A percentile compares a stretch with the other conserved stretches of the same genome.
These are phyloP conservation scores for Eretmochelys imbricata DNA, from an alignment of 2,113 vertebrate species.

Conservation along the genomic window DNA sequence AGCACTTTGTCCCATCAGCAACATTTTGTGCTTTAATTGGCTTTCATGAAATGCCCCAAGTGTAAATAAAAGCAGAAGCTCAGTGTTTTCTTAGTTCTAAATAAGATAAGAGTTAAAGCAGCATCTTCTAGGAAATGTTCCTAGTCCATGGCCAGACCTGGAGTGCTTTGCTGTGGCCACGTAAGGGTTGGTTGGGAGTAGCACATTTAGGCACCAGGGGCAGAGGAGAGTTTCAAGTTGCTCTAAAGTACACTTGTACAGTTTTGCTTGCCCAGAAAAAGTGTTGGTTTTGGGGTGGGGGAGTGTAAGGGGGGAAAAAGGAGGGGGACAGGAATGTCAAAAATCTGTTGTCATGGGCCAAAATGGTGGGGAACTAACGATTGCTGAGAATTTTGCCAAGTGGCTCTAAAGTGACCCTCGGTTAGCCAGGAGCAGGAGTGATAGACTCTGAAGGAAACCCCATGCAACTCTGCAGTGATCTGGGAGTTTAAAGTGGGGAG, in stretches of 20 bases:
- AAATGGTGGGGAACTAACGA: background rate
- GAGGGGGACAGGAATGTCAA: background rate
- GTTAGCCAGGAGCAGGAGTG: background rate
- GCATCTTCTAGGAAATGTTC: background rate
- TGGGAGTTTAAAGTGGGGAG: background rate
- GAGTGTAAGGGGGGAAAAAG: background rate
- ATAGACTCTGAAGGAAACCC: background rate
- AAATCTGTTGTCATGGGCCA: background rate
- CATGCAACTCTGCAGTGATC: background rate
- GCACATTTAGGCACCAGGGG: background rate
- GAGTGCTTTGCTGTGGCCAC: background rate
- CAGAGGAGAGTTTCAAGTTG: background rate
- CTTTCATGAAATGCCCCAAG: background rate
- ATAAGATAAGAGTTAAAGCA: background rate
- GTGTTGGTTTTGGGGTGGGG: too few species aligned
- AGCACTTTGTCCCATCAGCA: background rate
- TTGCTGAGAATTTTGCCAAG: background rate
- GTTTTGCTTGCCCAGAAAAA: background rate
- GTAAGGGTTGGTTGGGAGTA: background rate
- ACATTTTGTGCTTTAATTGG: background rate
- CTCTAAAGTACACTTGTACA: slow-evolving; percentile 3
- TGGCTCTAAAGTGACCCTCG: rapidly evolving
- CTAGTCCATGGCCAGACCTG: background rate
- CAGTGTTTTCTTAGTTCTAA: background rate
- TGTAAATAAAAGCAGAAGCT: background rate